A percentile compares a stretch with the other conserved stretches of the same genome.
Conservation (phyloP, 2,888 invertebrate species). For the Chrysodeixis includens region DNA sequence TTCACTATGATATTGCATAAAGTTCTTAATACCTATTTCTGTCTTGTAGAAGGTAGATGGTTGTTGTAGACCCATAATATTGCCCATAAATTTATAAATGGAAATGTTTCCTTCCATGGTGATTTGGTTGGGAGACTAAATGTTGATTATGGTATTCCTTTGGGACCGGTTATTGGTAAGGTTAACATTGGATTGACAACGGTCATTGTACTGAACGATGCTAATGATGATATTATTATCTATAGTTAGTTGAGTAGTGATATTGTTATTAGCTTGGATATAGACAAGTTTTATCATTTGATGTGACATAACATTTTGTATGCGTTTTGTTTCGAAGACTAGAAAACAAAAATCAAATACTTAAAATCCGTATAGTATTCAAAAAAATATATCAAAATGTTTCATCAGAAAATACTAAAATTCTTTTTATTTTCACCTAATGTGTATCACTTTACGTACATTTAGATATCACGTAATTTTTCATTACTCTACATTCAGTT, state of each 20-base stretch:
- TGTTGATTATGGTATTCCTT: background rate
- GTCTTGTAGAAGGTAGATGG: conserved; percentile 33
- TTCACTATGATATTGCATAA: conserved; percentile 80
- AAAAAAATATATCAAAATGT: no score
- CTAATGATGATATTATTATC: conserved; percentile 1
- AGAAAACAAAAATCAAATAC: no score
- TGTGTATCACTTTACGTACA: no score
- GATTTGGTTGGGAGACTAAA: conserved; percentile 13
- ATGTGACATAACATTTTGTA: background rate
- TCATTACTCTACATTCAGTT: no score
- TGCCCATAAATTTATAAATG: conserved; percentile 33
- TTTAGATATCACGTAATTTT: no score
- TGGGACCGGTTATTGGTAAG: conserved; percentile 1
- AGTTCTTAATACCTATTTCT: conserved; percentile 71
- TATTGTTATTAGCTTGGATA: background rate
- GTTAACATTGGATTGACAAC: background rate
- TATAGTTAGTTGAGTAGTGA: background rate
- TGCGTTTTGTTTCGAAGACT: no score
- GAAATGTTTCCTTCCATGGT: conserved; percentile 19
- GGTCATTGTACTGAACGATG: background rate
- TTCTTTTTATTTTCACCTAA: no score
- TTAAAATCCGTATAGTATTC: no score
- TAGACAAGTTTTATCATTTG: background rate
- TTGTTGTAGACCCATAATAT: conserved; percentile 24
- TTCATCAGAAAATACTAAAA: no score